Percentiles rank a stretch among this genome's conserved stretches.
phyloP scores from a whole-genome alignment of 2,888 invertebrate species.

The Macrosiphum euphorbiae region DNA sequence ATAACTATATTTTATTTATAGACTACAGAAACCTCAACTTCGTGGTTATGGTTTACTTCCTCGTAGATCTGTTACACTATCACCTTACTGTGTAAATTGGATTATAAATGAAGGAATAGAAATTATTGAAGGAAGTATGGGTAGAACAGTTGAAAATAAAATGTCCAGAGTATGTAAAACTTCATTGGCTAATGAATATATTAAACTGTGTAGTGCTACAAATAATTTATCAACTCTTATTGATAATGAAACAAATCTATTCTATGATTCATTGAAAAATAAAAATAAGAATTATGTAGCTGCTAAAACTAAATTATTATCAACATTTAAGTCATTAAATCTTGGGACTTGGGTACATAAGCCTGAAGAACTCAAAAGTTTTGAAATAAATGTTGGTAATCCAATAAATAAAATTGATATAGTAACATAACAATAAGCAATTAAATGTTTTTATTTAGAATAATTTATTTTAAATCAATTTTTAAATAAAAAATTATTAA shows the following conservation, averaged over 20 bases:
- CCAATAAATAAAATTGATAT: not conserved
- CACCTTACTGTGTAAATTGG: slow-evolving; percentile 43
- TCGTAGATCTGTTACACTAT: not conserved
- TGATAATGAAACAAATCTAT: slow-evolving; percentile 14
- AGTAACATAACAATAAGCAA: too few relatives aligned
- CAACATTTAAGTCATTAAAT: slow-evolving; percentile 85
- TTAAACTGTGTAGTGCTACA: slow-evolving; percentile 39
- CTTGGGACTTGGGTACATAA: slow-evolving; percentile 93
- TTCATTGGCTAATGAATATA: slow-evolving; percentile 79
- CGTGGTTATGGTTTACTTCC: slow-evolving; percentile 61
- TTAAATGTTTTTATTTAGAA: too few relatives aligned
- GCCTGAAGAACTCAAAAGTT: slow-evolving; percentile 92
- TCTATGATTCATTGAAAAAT: slow-evolving; percentile 53
- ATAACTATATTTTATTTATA: slow-evolving; percentile 8
- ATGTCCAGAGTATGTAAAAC: slow-evolving; percentile 86
- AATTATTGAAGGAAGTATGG: slow-evolving; percentile 87
- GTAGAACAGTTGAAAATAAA: slow-evolving; percentile 84
- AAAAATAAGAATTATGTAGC: slow-evolving; percentile 73
- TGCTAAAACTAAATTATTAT: slow-evolving; percentile 84
- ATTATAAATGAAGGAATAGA: slow-evolving; percentile 73
- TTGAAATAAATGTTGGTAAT: slow-evolving; percentile 71
- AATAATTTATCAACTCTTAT: not conserved
- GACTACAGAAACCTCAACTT: slow-evolving; percentile 49
- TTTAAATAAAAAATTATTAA: not conserved
- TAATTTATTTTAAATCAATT: not conserved